Evolutionary conservation across 2,888 invertebrate genomes (phyloP), one percentile per base, ranked within the genome.

Genomic region (Drosophila demipolita): DNA sequence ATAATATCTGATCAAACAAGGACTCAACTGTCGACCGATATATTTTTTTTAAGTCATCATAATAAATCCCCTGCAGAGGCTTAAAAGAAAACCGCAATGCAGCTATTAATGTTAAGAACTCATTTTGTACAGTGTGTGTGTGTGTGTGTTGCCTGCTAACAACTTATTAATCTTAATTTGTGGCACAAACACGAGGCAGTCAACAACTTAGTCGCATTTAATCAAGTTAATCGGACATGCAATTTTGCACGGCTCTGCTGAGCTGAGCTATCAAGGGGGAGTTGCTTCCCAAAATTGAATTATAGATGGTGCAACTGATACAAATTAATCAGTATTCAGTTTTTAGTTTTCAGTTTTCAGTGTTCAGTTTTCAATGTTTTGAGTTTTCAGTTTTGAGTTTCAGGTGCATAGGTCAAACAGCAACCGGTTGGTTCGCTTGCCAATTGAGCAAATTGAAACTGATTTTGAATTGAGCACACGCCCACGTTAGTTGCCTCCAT

Each of bases 161-260:
- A n/a, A 38, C 66, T 67, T 71, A 68, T 82, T 79, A 76, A 52
- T 54, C 70, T 66, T 45, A 73, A 71, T 76, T 73, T 71, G 71
- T 54, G 58, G 48, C 59, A 52, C 32, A 48, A 55, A 52, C 64
- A 60, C 33, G 70, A 66, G 49, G 40, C 57, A 65, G 62, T 69
- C 62, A 78, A 71, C 59, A 82, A 67, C 62, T 85, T 48, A 76
- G 84, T 53, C 62, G 73, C 78, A 75, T 63, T 85, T 76, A 78
- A 86, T 69, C 76, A 70, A 71, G 68, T 79, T 76, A 81, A 79
- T 74, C 72, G 69, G 57, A 73, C 87, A 81, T 83, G 83, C 87
- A 76, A 40, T n/a, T 40, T 29, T 29, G 61, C 74, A 66, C 54
- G 57, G 40, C 29, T n/a, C 35, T 42, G 40, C 49, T 9, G 26